phyloP scores from a whole-genome alignment of 2,797 vertebrate genomes.

The Characodon lateralis region DNA sequence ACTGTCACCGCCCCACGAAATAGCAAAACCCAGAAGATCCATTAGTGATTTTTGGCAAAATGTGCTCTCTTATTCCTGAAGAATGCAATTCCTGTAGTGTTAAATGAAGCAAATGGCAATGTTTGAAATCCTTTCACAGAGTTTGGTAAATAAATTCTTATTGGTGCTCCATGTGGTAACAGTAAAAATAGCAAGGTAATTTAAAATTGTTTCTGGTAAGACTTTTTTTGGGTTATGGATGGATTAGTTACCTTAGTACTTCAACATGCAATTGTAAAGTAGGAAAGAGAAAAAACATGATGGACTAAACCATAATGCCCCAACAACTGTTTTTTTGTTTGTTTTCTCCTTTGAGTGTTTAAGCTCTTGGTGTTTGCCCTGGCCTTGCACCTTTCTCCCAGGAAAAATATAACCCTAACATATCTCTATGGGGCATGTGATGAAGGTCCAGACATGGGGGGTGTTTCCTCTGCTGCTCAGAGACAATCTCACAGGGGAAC shows the following conservation, averaged over 20 bases:
- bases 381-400: slow-evolving; percentile 64
- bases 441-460: slow-evolving; percentile 77
- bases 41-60: slow-evolving; percentile 52
- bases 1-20: slow-evolving; percentile 46
- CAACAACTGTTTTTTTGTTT: slow-evolving; percentile 59
- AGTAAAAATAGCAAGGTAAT: slow-evolving; percentile 3
- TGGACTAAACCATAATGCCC: slow-evolving; percentile 36
- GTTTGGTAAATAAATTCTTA: slow-evolving; percentile 59
- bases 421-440: slow-evolving; percentile 55
- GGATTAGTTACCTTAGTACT: slow-evolving; percentile 13
- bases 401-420: slow-evolving; percentile 63
- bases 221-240: slow-evolving; percentile 14
- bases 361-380: slow-evolving; percentile 33
- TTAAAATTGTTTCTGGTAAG: slow-evolving; percentile 36
- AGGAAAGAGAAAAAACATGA: slow-evolving; percentile 23
- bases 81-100: slow-evolving; percentile 60
- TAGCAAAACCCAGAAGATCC: slow-evolving; percentile 40
- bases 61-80: slow-evolving; percentile 57
- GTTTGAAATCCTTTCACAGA: slow-evolving; percentile 59
- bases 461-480: slow-evolving; percentile 67
- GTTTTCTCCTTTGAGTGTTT: slow-evolving; percentile 38
- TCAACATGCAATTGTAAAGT: slow-evolving; percentile 27
- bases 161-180: slow-evolving; percentile 16
- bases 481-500: slow-evolving; percentile 68
- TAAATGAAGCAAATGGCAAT: slow-evolving; percentile 65